Evolutionary conservation across 2,113 vertebrate genomes (phyloP).

Genomic region (Myrmecobius fasciatus): DNA sequence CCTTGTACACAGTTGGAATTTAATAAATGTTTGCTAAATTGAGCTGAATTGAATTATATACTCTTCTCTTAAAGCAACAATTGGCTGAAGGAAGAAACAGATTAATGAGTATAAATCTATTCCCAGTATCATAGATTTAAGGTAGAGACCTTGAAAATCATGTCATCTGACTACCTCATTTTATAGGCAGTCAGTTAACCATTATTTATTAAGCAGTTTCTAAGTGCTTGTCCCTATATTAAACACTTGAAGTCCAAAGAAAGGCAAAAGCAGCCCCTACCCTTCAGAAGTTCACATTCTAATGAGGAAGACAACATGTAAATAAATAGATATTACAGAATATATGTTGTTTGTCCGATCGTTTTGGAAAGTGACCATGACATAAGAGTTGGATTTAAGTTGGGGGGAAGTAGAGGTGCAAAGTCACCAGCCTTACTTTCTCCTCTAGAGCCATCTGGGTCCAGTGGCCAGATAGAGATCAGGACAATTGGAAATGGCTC

Average conservation of each 20-base stretch:
- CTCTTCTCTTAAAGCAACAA: background rate
- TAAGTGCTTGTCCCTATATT: background rate
- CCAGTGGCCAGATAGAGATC: too few species aligned
- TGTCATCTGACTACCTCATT: background rate
- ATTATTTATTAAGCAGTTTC: background rate
- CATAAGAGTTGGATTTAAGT: too few species aligned
- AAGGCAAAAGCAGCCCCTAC: background rate
- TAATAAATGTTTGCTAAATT: background rate
- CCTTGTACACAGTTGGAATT: background rate
- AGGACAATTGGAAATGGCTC: too few species aligned
- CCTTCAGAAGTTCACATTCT: background rate
- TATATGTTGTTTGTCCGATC: too few species aligned
- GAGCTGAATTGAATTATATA: background rate
- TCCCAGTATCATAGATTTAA: background rate
- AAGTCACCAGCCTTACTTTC: too few species aligned
- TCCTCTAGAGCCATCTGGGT: too few species aligned
- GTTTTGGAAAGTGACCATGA: too few species aligned
- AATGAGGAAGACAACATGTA: background rate
- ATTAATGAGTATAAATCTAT: background rate
- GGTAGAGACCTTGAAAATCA: background rate
- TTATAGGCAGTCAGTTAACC: background rate
- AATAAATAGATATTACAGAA: background rate
- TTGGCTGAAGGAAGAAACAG: background rate
- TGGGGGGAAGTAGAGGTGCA: too few species aligned
- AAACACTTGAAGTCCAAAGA: background rate